Percentiles rank a stretch among this genome's conserved stretches.
Evolutionary conservation across 2,113 vertebrate species (phyloP).

Genomic region (Malurus alboscapulatus): DNA sequence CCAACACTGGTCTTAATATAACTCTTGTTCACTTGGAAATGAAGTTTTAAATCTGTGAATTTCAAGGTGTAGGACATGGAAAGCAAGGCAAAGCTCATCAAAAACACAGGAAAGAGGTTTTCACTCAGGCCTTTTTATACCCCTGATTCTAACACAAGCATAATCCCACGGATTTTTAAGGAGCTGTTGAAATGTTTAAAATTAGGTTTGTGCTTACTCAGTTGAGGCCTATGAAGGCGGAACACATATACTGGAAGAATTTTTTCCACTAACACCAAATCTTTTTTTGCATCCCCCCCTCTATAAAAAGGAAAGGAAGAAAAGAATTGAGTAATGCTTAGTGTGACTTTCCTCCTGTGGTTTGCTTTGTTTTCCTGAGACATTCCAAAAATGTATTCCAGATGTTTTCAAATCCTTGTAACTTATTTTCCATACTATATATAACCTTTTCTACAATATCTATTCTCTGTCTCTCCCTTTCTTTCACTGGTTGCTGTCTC

Average conservation of each 20-base stretch:
- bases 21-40: not conserved
- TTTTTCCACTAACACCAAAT: constrained; percentile 45
- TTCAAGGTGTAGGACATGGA: not conserved
- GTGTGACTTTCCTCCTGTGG: constrained; percentile 62
- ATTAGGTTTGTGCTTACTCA: constrained; percentile 28
- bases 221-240: not conserved
- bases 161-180: not conserved
- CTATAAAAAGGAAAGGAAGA: constrained; percentile 29
- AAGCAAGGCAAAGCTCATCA: not conserved
- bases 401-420: constrained; percentile 60
- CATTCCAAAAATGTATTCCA: constrained; percentile 69
- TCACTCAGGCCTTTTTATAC: not conserved
- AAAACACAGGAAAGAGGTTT: not conserved
- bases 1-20: not conserved
- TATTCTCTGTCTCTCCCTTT: not conserved
- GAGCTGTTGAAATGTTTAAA: constrained; percentile 18
- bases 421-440: constrained; percentile 60
- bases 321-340: constrained; percentile 57
- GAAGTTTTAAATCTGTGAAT: not conserved
- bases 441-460: constrained; percentile 37
- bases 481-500: not conserved
- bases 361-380: constrained; percentile 62
- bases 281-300: not conserved
- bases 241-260: constrained; percentile 36
- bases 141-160: not conserved